phyloP scores from a whole-genome alignment of 2,797 vertebrate species.

The Stomatorhinus walkeri region DNA sequence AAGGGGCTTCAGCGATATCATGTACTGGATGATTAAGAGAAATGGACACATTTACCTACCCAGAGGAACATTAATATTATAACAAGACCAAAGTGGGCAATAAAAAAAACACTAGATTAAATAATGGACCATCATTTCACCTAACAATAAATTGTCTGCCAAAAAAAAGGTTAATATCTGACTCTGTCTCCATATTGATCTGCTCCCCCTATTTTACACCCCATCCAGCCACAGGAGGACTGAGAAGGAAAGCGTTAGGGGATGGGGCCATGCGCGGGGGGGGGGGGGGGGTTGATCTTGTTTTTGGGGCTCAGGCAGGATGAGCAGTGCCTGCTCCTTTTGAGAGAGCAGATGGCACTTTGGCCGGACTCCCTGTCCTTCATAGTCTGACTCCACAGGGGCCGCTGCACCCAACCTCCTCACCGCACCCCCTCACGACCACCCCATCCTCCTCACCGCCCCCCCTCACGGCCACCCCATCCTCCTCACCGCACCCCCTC shows the following conservation, averaged over 20 bases:
- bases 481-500: neutral
- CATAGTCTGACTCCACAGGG: neutral
- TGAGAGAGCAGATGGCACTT: neutral
- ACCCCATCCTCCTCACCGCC: too few relatives aligned
- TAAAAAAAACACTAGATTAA: neutral
- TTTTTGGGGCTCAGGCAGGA: neutral
- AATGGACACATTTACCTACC: constrained; percentile 1
- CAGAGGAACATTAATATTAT: neutral
- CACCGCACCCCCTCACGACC: neutral
- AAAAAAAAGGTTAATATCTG: constrained; percentile 1
- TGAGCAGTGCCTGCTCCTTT: neutral
- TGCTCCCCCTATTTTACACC: neutral
- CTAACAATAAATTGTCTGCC: neutral
- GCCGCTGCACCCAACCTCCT: neutral
- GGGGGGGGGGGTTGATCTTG: neutral
- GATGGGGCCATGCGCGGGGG: neutral
- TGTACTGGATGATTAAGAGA: constrained; percentile 8
- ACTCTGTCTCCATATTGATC: neutral
- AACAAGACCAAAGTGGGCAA: constrained; percentile 1
- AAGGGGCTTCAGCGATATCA: neutral
- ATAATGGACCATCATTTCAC: neutral
- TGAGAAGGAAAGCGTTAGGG: neutral
- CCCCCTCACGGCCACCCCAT: too few relatives aligned
- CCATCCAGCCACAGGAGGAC: neutral
- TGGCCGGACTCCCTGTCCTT: neutral